A percentile compares a stretch with the other conserved stretches of the same genome.
These are phyloP conservation scores for Stenodera caucasica DNA, from an alignment of 2,888 invertebrate genomes.

Conservation along the genomic window DNA sequence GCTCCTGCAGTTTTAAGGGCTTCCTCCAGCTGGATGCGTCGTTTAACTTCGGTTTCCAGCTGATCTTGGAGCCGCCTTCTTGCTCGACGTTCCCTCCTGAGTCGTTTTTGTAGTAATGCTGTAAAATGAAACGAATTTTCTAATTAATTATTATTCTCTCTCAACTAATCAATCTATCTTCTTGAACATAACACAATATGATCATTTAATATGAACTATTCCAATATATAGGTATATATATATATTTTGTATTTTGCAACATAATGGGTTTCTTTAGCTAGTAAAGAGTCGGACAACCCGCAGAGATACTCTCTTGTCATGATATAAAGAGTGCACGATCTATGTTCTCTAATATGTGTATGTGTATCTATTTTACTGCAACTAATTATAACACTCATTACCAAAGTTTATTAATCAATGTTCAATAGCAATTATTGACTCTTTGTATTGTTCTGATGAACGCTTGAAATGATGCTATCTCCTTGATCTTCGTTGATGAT, in stretches of 20 bases:
- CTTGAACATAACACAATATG: neutral
- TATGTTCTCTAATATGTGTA: slow-evolving; percentile 18
- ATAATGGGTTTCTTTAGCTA: slow-evolving; percentile 23
- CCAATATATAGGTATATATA: neutral
- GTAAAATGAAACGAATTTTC: slow-evolving; percentile 49
- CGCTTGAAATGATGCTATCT: slow-evolving; percentile 20
- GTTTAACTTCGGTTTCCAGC: slow-evolving; percentile 77
- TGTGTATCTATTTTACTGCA: slow-evolving; percentile 40
- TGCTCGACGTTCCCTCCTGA: slow-evolving; percentile 84
- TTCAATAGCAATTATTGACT: slow-evolving; percentile 50
- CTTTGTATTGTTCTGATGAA: slow-evolving; percentile 42
- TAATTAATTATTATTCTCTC: slow-evolving; percentile 7
- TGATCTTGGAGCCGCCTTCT: slow-evolving; percentile 84
- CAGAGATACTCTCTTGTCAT: slow-evolving; percentile 26
- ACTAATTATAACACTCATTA: slow-evolving; percentile 58
- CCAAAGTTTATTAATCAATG: slow-evolving; percentile 58
- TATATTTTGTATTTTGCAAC: slow-evolving; percentile 18
- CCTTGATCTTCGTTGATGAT: neutral
- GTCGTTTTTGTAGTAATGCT: slow-evolving; percentile 88
- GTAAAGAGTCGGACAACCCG: slow-evolving; percentile 21
- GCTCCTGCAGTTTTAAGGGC: slow-evolving; percentile 77
- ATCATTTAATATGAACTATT: neutral
- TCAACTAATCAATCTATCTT: neutral
- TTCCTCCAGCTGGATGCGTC: slow-evolving; percentile 78
- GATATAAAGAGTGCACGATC: slow-evolving; percentile 45